These are phyloP conservation scores for Microctonus hyperodae DNA, from an alignment of 2,888 invertebrate species.

Conservation along the genomic window DNA sequence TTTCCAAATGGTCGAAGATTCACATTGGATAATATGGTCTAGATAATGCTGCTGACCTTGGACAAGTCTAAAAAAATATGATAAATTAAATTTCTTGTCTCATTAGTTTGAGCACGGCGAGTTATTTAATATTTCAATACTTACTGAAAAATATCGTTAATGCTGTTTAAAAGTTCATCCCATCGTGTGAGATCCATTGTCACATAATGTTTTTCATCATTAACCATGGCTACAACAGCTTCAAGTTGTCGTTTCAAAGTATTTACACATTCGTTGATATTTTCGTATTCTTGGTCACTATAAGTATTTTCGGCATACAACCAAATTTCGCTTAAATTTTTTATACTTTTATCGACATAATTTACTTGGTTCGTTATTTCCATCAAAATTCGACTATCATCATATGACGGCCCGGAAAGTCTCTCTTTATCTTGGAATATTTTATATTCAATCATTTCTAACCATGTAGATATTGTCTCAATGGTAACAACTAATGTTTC, in stretches of 20 bases:
- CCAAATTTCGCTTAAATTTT: conserved; percentile 70
- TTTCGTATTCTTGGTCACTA: conserved; percentile 63
- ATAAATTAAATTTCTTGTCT: no score
- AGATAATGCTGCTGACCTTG: conserved; percentile 62
- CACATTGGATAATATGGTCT: conserved; percentile 69
- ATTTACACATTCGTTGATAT: conserved; percentile 68
- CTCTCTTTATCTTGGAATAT: conserved; percentile 68
- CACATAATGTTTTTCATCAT: conserved; percentile 67
- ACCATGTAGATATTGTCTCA: conserved; percentile 83
- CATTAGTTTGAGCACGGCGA: no score
- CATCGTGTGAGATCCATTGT: conserved; percentile 71
- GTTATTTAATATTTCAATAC: conserved; percentile 36
- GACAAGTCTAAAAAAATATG: conserved; percentile 44
- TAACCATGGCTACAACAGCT: conserved; percentile 74
- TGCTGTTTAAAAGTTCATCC: conserved; percentile 74
- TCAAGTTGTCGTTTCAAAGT: conserved; percentile 73
- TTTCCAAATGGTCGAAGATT: conserved; percentile 73
- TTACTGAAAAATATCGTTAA: conserved; percentile 67
- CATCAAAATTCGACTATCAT: conserved; percentile 62
- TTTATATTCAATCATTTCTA: conserved; percentile 84
- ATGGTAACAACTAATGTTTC: conserved; percentile 77
- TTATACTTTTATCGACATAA: conserved; percentile 73
- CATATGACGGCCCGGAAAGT: conserved; percentile 46
- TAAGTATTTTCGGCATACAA: conserved; percentile 51
- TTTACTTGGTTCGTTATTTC: conserved; percentile 73